Evolutionary conservation across 1,140 invertebrate species (phyloP), one percentile per base, ranked within the genome.

Genomic region (Orchesella cincta): DNA sequence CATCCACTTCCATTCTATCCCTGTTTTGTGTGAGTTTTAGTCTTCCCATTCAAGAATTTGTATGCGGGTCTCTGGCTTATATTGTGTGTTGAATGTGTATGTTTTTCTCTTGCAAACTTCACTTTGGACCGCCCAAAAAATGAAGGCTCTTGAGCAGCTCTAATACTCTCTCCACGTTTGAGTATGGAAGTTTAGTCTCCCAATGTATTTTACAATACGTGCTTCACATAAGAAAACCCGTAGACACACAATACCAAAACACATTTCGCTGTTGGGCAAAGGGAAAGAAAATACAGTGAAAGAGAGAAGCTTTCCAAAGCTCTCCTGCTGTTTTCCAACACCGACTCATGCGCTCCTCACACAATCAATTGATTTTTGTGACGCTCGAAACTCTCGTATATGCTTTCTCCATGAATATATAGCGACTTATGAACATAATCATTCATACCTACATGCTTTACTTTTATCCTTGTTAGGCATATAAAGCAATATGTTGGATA

Each of bases 311-410:
- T n/a, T 33, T 8, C 26, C 8, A 31, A 67, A 67, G 31, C 26
- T 31, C 54, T 62, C 62, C 62, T 67, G 62, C 62, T 67, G 62
- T 67, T 67, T n/a, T 67, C 28, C 52, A 57, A 23, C 52, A 33
- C 62, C 62, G 62, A 67, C 62, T 67, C 62, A 67, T 67, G 62
- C 62, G 62, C 62, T 67, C 62, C 62, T 67, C 62, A 67, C 33
- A 67, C 62, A 67, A 67, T 67, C 62, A 67, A 67, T 67, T 67
- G 62, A 67, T 67, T 67, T 67, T 67, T 12, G 62, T 67, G 62
- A 67, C 62, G 62, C 62, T 67, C 62, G 62, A 3, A 46, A 67
- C 31, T 33, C 33, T 33, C 62, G 31, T 33, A 67, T n/a, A 67
- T 67, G 29, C 31, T 67, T 29, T 14, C 28, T 31, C 12, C 62